Base-by-base conservation (phyloP, 1,140 invertebrate species). In the Aporrectodea caliginosa region DNA sequence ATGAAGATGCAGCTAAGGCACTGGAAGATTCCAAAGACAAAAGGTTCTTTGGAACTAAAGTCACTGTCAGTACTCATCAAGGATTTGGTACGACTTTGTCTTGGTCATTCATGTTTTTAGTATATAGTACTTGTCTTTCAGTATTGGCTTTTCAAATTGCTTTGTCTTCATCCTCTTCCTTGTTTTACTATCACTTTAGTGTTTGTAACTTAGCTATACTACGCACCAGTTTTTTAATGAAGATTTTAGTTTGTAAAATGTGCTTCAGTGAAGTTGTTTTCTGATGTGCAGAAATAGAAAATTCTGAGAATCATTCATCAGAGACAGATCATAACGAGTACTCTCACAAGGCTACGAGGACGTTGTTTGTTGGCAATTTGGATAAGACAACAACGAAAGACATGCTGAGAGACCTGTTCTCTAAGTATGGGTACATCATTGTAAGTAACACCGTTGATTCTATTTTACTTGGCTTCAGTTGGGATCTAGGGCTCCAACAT, bases 301-400 rank as follows among this genome's bases (percentile, higher is more conserved):
- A 95, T 86, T 93, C 93, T 86, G 95, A 97, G 85, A 93, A 94
- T 85, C 88, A 94, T 85, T 94, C 94, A n/a, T 94, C 94, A 87
- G 96, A 98, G 89, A 93, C 94, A 79, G 96, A 98, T 87, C 91
- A 96, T 83, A 95, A 98, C 89, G 96, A 98, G 88, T 97, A 94
- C 88, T 94, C 97, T 91, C 94, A 95, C 2, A 97, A 97, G 89
- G 94, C 94, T 16, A 94, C 93, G n/a, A 88, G 94, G 78, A 95
- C 93, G 14, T 88, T 95, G 69, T 94, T 94, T 87, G 93, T 95
- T 83, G 93, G 96, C 78, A 98, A 98, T 87, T 90, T 99, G 82
- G 96, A 98, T 84, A 97, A 97, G 87, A 95, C 97, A 84, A 94
- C 97, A 69, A 95, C 95, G 16, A 92, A 92, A 75, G 91, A 93